These are phyloP conservation scores for Clarias platycephalus DNA, from an alignment of 2,797 vertebrate species.

Conservation along the genomic window DNA sequence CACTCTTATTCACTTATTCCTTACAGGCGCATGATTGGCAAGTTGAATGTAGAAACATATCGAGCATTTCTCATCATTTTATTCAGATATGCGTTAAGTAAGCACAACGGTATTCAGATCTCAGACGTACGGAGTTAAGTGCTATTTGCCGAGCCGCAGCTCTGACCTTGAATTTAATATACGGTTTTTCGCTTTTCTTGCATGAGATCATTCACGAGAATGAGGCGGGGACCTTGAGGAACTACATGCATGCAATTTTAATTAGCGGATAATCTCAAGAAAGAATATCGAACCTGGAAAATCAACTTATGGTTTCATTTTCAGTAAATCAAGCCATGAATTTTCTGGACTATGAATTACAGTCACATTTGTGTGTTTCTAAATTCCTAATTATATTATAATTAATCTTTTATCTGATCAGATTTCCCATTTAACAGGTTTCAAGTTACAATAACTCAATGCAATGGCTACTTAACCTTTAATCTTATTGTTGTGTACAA, in stretches of 20 bases:
- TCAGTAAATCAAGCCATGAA: no score
- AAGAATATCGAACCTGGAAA: neutral
- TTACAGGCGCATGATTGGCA: neutral
- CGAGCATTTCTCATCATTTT: neutral
- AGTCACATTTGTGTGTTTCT: no score
- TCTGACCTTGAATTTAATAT: neutral
- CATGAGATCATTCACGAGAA: no score
- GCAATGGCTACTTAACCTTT: neutral
- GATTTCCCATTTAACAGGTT: neutral
- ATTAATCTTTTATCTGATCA: neutral
- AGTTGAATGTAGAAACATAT: neutral
- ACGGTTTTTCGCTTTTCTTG: neutral
- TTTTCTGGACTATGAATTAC: neutral
- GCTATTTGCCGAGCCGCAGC: neutral
- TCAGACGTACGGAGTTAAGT: neutral
- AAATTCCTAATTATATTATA: no score
- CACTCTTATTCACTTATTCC: neutral
- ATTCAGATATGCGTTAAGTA: neutral
- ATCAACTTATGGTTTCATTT: neutral
- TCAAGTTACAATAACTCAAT: neutral
- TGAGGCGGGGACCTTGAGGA: neutral
- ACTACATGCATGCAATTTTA: neutral
- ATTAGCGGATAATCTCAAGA: no score
- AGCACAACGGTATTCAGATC: neutral
- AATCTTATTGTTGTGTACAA: constrained; percentile 46